Evolutionary conservation across 2,888 invertebrate genomes (phyloP).

Genomic region (Tineola bisselliella): DNA sequence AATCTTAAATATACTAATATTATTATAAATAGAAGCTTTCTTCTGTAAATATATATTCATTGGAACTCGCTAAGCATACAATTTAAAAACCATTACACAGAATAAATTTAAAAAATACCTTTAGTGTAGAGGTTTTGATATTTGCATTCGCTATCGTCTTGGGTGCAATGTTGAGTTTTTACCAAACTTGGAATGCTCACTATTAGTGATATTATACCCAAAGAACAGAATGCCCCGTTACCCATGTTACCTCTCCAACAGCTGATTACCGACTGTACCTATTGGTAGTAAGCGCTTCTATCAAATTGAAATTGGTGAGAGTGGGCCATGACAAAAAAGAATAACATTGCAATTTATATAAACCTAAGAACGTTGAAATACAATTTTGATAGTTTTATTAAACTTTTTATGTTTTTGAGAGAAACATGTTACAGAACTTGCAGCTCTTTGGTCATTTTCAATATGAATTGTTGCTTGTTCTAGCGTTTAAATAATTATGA

Average conservation of each 20-base stretch:
- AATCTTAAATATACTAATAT: too few relatives aligned
- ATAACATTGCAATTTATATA: neutral
- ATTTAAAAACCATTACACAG: neutral
- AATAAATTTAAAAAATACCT: neutral
- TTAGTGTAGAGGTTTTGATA: neutral
- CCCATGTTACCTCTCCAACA: constrained; percentile 39
- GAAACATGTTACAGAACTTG: too few relatives aligned
- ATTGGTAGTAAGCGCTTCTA: constrained; percentile 23
- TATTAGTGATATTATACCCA: constrained; percentile 22
- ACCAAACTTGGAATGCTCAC: neutral
- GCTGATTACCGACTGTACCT: constrained; percentile 31
- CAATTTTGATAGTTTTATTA: too few relatives aligned
- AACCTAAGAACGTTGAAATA: too few relatives aligned
- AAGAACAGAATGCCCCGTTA: constrained; percentile 29
- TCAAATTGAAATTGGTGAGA: constrained; percentile 37
- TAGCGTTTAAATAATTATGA: too few relatives aligned
- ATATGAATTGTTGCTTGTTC: too few relatives aligned
- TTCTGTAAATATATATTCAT: too few relatives aligned
- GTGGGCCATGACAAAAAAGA: neutral
- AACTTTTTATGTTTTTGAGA: too few relatives aligned
- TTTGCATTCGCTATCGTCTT: constrained; percentile 1
- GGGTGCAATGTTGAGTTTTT: neutral
- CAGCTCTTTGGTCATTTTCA: too few relatives aligned
- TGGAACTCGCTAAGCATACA: too few relatives aligned
- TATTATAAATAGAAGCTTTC: too few relatives aligned